phyloP scores from a whole-genome alignment of 2,888 invertebrate genomes.

The Microplitis deprimator region DNA sequence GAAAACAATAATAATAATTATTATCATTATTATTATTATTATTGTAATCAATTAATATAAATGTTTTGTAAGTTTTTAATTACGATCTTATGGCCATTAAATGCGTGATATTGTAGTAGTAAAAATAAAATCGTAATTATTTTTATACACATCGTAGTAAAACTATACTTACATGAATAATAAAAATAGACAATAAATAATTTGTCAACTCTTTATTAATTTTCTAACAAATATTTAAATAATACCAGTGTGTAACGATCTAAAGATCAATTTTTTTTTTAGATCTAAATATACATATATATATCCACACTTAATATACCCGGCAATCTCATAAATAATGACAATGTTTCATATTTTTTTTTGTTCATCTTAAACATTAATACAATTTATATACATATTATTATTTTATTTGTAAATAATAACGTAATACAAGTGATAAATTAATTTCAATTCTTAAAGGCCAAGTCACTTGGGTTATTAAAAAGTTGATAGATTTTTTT shows the following conservation, averaged over 20 bases:
- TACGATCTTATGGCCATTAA: conserved; percentile 1
- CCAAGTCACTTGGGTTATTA: conserved; percentile 60
- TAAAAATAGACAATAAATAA: conserved; percentile 1
- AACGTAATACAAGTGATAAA: conserved; percentile 39
- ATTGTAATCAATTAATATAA: neutral
- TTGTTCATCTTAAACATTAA: neutral
- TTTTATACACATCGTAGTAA: conserved; percentile 1
- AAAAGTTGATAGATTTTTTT: conserved; percentile 18
- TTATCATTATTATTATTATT: too few relatives aligned
- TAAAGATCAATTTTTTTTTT: conserved; percentile 6
- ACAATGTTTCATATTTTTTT: conserved; percentile 3
- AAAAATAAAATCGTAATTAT: neutral
- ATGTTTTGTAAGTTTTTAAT: neutral
- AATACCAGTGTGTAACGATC: neutral
- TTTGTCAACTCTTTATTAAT: conserved; percentile 7
- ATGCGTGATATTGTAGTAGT: neutral
- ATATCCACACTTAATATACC: neutral
- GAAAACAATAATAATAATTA: too few relatives aligned
- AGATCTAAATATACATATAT: conserved; percentile 3
- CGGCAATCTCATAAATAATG: neutral
- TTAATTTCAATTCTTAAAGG: conserved; percentile 63
- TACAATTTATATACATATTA: conserved; percentile 18
- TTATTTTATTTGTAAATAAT: conserved; percentile 18
- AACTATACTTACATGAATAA: neutral
- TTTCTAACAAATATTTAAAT: conserved; percentile 9